Percentiles rank a stretch among this genome's conserved stretches.
phyloP scores from a whole-genome alignment of 2,888 invertebrate species.

The Dolichopus griseipennis region DNA sequence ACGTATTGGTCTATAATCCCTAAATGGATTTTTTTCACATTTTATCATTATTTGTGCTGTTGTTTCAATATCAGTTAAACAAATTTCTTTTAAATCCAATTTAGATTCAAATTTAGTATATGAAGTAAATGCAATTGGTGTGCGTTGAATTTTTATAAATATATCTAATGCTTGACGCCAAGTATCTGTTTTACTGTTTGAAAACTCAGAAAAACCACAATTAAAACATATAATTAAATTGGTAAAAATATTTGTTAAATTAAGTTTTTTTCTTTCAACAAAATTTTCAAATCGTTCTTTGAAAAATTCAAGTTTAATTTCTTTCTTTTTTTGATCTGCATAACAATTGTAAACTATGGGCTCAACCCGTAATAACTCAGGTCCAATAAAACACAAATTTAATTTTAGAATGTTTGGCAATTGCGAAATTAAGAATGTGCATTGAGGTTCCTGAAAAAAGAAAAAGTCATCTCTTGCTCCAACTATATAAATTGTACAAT shows the following conservation, averaged over 20 bases:
- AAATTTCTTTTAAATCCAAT: constrained; percentile 28
- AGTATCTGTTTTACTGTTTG: constrained; percentile 16
- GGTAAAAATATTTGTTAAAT: constrained; percentile 5
- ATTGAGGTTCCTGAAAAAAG: constrained; percentile 30
- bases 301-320: constrained; percentile 18
- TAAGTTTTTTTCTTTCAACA: constrained; percentile 14
- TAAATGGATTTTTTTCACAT: constrained; percentile 29
- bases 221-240: constrained; percentile 31
- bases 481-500: constrained; percentile 27
- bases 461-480: constrained; percentile 27
- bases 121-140: constrained; percentile 35
- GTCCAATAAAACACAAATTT: constrained; percentile 31
- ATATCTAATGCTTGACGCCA: constrained; percentile 26
- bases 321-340: constrained; percentile 20
- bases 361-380: constrained; percentile 18
- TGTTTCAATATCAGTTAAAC: constrained; percentile 21
- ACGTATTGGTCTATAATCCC: constrained; percentile 30
- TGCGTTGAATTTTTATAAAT: constrained; percentile 26
- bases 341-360: background rate
- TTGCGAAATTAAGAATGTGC: constrained; percentile 31
- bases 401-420: constrained; percentile 26
- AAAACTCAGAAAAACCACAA: constrained; percentile 31
- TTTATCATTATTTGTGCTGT: constrained; percentile 9
- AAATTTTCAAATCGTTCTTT: constrained; percentile 26
- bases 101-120: constrained; percentile 27